Conservation (phyloP, 2,113 vertebrate species). For the Manacus vitellinus region DNA sequence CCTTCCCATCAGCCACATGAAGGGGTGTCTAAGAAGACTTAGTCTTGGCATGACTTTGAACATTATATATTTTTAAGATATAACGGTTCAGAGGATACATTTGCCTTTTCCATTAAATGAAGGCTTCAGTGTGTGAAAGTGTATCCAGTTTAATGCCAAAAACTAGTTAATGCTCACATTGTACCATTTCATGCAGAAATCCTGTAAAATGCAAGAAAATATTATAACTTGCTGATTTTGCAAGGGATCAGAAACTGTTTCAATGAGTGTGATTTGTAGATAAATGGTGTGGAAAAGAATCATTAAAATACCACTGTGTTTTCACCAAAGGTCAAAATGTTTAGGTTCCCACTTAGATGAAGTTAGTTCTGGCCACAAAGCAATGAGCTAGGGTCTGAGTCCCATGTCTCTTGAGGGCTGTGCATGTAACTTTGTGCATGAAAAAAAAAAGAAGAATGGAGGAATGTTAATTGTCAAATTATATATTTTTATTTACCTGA, state of each 20-base stretch:
- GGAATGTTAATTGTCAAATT: neutral
- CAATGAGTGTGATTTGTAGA: neutral
- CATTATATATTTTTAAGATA: neutral
- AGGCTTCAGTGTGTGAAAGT: neutral
- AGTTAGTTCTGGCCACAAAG: neutral
- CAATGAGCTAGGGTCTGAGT: neutral
- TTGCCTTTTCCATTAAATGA: constrained; percentile 44
- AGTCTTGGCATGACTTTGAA: neutral
- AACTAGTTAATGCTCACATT: neutral
- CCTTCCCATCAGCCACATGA: neutral
- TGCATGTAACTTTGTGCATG: neutral
- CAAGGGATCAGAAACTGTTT: neutral
- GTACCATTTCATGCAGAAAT: neutral
- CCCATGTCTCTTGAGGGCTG: neutral
- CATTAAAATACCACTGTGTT: neutral
- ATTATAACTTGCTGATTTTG: neutral
- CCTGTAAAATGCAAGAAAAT: neutral
- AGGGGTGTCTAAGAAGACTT: neutral
- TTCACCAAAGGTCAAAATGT: neutral
- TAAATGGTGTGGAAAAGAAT: neutral
- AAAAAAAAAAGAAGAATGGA: neutral
- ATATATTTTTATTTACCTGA: neutral
- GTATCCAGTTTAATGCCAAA: constrained; percentile 33
- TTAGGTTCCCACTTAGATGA: neutral
- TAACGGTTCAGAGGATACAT: neutral